Evolutionary conservation across 2,797 vertebrate genomes (phyloP), one percentile per base, ranked within the genome.

Genomic region (Hyperoplus immaculatus): DNA sequence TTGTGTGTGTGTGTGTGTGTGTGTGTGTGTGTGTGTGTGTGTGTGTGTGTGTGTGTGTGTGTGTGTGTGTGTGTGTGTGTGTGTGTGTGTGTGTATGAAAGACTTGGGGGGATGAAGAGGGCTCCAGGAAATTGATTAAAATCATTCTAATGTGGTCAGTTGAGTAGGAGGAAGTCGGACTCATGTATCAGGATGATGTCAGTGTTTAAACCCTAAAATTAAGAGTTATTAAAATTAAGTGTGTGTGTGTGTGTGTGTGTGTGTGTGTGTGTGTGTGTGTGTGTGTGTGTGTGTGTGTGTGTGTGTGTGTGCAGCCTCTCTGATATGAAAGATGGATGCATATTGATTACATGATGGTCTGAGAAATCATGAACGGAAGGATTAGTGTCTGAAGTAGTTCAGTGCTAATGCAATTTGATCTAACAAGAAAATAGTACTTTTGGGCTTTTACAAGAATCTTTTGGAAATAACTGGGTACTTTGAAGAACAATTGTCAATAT

Each of bases 71-170:
- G 29, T 29, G 29, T 29, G 29, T 29, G 29, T 29, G 29, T 29
- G 29, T 29, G 29, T 29, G 29, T 29, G 29, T 29, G 29, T 29
- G 29, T 29, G 29, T 29, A 0, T 29, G 29, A 29, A 29, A 29
- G 29, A 29, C 29, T 29, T 29, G 29, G 56, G 38, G 61, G 75
- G 61, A 61, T 36, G 43, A 74, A 18, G 3, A 10, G 18, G 42
- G 46, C 65, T 13, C 21, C 8, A 42, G 77, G 74, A 89, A 85
- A 87, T 74, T 83, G 84, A 78, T 71, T 87, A 73, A 78, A 87
- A 86, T 81, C 65, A 59, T 53, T 76, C 58, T 83, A 69, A 81
- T 78, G 78, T 75, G 78, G 73, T 77, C 69, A 8, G 63, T 0
- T 10, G 55, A 76, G 79, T 39, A 69, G 61, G 42, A 77, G 56